Conservation (phyloP, 64 coral and sea anemone species). For the Montipora efflorescens region DNA sequence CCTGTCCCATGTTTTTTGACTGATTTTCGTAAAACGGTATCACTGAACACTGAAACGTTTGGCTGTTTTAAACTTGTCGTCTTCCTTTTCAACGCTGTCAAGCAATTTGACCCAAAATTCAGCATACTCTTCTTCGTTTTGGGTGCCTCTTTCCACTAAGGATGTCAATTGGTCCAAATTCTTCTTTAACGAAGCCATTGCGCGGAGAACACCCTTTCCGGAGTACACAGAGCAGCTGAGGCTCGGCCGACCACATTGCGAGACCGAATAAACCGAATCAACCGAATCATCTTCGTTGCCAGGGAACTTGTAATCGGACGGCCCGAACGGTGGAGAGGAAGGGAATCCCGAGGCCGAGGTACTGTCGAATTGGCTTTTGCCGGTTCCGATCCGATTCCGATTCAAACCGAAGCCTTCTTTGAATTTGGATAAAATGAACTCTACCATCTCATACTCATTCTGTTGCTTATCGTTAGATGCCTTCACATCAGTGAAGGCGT, state of each 20-base stretch:
- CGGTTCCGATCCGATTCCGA: background rate
- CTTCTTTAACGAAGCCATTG: background rate
- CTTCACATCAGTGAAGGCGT: conserved; percentile 85
- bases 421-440: conserved; percentile 80
- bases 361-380: background rate
- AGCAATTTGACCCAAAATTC: background rate
- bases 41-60: no score
- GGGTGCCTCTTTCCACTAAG: background rate
- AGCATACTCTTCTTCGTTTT: background rate
- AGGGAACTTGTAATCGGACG: conserved; percentile 28
- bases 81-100: background rate
- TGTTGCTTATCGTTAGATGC: conserved; percentile 52
- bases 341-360: conserved; percentile 6
- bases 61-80: no score
- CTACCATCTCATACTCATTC: conserved; percentile 94
- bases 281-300: background rate
- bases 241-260: background rate
- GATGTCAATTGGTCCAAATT: background rate
- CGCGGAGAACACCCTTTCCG: background rate
- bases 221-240: no score
- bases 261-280: no score
- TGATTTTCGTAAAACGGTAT: no score
- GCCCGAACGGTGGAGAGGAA: conserved; percentile 1
- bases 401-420: conserved; percentile 62
- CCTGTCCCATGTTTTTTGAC: no score